Evolutionary conservation across 2,113 vertebrate genomes (phyloP).

Genomic region (Pseudois nayaur): DNA sequence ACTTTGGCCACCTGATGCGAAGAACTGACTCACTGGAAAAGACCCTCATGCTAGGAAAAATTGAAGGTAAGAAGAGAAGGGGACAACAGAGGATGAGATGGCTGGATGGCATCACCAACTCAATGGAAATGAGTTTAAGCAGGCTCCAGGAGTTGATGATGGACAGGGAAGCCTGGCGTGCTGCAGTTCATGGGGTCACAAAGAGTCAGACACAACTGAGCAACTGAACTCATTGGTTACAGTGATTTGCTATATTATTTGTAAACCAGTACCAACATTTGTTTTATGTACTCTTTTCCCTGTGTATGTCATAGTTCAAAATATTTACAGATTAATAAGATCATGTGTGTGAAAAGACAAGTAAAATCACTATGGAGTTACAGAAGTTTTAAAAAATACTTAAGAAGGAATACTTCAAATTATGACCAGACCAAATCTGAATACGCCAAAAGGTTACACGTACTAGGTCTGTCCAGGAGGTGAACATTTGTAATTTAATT

Average conservation of each 20-base stretch:
- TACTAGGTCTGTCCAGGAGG: background rate
- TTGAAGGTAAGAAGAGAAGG: background rate
- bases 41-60: background rate
- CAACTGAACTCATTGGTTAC: background rate
- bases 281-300: background rate
- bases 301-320: background rate
- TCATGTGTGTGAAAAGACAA: background rate
- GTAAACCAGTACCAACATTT: background rate
- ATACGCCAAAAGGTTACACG: background rate
- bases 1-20: background rate
- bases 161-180: background rate
- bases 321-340: background rate
- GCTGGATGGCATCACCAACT: background rate
- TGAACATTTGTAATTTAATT: slow-evolving; percentile 50
- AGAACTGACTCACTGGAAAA: background rate
- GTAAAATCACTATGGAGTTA: background rate
- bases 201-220: background rate
- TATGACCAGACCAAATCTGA: background rate
- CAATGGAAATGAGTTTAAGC: background rate
- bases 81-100: background rate
- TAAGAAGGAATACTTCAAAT: background rate
- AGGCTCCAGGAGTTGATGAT: background rate
- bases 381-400: background rate
- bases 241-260: background rate
- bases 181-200: background rate